Evolutionary conservation across 2,888 invertebrate genomes (phyloP).

Genomic region (Acanthosepion pharaonis): DNA sequence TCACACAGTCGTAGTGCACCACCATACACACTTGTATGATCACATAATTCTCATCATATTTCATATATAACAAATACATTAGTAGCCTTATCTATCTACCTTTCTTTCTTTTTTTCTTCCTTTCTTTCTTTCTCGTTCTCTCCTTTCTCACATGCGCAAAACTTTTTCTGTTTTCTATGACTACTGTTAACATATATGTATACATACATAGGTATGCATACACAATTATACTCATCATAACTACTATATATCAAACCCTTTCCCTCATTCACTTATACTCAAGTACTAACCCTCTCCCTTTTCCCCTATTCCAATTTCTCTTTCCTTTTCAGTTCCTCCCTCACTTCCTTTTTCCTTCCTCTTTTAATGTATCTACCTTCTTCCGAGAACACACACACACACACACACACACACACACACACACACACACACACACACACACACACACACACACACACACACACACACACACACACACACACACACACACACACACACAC

Average conservation of each 20-base stretch:
- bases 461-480: not conserved
- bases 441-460: not conserved
- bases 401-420: not conserved
- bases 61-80: not conserved
- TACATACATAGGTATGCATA: not conserved
- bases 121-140: constrained; percentile 47
- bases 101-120: constrained; percentile 46
- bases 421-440: not conserved
- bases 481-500: not conserved
- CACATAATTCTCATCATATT: not conserved
- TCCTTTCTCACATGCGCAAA: not conserved
- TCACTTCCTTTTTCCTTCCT: not conserved
- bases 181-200: not conserved
- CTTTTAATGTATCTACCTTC: constrained; percentile 11
- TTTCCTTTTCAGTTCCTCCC: not conserved
- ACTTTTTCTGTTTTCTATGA: not conserved
- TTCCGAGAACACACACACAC: not conserved
- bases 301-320: not conserved
- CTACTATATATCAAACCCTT: not conserved
- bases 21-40: no score
- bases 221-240: not conserved
- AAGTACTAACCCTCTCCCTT: not conserved
- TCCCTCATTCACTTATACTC: not conserved
- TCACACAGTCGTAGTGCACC: no score
- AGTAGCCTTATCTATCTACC: not conserved